Evolutionary conservation across 2,797 vertebrate genomes (phyloP).

Genomic region (Pangasius mekongensis): DNA sequence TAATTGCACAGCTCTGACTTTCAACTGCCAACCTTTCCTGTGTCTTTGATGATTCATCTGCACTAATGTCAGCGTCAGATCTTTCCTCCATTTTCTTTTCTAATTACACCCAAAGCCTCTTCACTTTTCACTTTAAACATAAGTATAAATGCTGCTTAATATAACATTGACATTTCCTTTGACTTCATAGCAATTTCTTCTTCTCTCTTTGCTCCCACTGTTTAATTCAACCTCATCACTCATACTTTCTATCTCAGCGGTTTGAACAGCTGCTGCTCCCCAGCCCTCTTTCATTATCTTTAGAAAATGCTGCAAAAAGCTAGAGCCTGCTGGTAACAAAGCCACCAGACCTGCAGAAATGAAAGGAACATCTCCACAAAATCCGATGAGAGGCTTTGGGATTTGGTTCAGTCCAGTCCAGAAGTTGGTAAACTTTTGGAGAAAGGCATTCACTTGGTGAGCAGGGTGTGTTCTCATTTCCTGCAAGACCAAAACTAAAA

Average conservation of each 20-base stretch:
- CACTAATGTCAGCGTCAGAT: conserved; percentile 7
- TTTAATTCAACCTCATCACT: conserved; percentile 3
- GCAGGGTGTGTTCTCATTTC: background rate
- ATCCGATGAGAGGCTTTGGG: conserved; percentile 1
- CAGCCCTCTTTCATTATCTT: conserved; percentile 2
- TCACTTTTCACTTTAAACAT: background rate
- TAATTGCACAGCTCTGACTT: background rate
- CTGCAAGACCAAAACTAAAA: background rate
- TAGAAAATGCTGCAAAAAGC: background rate
- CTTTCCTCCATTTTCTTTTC: background rate
- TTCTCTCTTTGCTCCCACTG: background rate
- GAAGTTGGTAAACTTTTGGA: background rate
- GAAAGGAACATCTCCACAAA: conserved; percentile 21
- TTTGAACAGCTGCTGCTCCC: conserved; percentile 26
- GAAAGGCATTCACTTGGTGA: background rate
- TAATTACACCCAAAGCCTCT: conserved; percentile 19
- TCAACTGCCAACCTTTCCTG: background rate
- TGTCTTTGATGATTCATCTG: conserved; percentile 5
- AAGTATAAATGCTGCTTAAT: background rate
- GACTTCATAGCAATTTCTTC: background rate
- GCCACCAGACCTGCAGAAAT: background rate
- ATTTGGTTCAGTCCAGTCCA: conserved; percentile 29
- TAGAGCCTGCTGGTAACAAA: background rate
- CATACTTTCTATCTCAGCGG: background rate
- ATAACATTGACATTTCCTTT: conserved; percentile 3